These are phyloP conservation scores for Bufo bufo DNA, from an alignment of 2,113 vertebrate species.

Conservation along the genomic window DNA sequence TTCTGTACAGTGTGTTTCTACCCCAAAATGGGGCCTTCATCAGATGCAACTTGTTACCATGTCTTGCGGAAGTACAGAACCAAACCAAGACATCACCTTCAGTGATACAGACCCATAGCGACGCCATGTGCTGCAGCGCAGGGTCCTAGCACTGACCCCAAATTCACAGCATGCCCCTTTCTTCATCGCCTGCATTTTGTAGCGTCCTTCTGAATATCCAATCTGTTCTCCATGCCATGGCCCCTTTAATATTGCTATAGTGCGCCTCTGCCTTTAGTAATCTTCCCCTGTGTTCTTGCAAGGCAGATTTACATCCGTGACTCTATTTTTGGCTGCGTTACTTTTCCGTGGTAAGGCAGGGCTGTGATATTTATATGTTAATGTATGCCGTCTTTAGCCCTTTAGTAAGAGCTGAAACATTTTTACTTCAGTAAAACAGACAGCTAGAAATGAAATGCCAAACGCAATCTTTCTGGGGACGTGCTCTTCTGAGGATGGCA, in stretches of 20 bases:
- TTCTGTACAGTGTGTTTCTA: too few relatives aligned
- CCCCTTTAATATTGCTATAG: background rate
- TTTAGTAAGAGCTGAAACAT: slow-evolving; percentile 43
- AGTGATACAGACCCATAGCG: too few relatives aligned
- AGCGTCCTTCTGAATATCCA: too few relatives aligned
- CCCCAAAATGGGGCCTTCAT: too few relatives aligned
- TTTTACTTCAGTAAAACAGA: slow-evolving; percentile 46
- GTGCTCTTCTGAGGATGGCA: slow-evolving; percentile 19
- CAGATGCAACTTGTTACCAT: too few relatives aligned
- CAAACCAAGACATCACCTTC: too few relatives aligned
- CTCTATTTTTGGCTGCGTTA: slow-evolving; percentile 42
- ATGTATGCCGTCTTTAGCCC: slow-evolving; percentile 55
- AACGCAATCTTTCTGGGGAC: background rate
- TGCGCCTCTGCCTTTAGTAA: background rate
- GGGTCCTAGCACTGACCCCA: too few relatives aligned
- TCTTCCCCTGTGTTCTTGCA: background rate
- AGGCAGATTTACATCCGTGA: slow-evolving; percentile 15
- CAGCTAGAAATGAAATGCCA: slow-evolving; percentile 39
- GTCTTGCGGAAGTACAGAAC: too few relatives aligned
- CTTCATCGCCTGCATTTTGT: too few relatives aligned
- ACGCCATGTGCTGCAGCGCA: too few relatives aligned
- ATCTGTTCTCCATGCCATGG: too few relatives aligned
- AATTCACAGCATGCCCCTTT: too few relatives aligned
- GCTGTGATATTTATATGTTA: slow-evolving; percentile 57
- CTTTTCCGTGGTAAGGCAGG: background rate